Evolutionary conservation across 2,888 invertebrate genomes (phyloP), one percentile per base, ranked within the genome.

Genomic region (Dicycla oo): DNA sequence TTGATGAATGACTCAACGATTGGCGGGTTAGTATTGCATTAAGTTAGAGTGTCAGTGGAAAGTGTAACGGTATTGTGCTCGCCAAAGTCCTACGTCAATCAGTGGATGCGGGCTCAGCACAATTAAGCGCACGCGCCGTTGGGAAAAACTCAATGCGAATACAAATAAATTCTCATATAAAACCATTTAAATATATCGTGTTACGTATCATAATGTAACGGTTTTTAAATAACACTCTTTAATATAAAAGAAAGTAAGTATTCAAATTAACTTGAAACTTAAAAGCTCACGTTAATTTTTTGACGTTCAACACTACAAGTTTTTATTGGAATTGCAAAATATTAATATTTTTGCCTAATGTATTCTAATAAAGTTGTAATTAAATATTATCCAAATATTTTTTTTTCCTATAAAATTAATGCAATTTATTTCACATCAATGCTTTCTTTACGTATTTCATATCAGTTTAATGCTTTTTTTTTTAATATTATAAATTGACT

Each of bases 111-210:
- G 95, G 95, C 86, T 73, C 90, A n/a, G n/a, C n/a, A 91, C 94
- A 95, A 96, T 95, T 94, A 92, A 90, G 81, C 86, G 90, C 95
- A 96, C 95, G 95, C 93, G 96, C 91, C 95, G 89, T 73, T 90
- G 91, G 90, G 92, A 92, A 92, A 73, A 86, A 88, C 87, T 87
- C 87, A 90, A 91, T 92, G 91, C 91, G 91, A 93, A 93, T 89
- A 91, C 90, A 92, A 93, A 94, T 94, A 94, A 92, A 93, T 94
- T 92, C 91, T 93, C 90, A 94, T 94, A 90, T 87, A 92, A 86
- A 88, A 87, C 85, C 86, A 87, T 92, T 93, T 89, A 86, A 91
- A 91, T 88, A 82, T 83, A 87, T 84, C 77, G 73, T 74, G 69
- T 78, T 73, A 74, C 65, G 26, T 61, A 53, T 65, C 56, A 57